A percentile compares a stretch with the other conserved stretches of the same genome.
Conservation (phyloP, 2,797 vertebrate species). For the Spinibarbus caldwelli region DNA sequence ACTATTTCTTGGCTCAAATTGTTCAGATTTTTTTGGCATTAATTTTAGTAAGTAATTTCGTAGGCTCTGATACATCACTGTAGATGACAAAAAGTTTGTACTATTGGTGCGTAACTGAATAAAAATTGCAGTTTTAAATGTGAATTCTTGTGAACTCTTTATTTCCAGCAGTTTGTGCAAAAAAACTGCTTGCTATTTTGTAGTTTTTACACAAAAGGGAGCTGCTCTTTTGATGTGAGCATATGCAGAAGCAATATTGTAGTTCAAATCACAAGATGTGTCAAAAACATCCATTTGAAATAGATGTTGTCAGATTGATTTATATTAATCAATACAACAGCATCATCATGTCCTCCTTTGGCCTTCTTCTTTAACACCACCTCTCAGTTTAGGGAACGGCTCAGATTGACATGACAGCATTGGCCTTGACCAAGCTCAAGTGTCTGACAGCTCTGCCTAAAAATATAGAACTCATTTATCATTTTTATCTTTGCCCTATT, state of each 20-base stretch:
- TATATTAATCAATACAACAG: slow-evolving; percentile 25
- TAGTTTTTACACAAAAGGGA: not conserved
- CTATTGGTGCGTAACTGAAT: not conserved
- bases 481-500: slow-evolving; percentile 66
- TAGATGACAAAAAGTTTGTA: not conserved
- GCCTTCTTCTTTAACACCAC: not conserved
- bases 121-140: not conserved
- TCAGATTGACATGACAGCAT: slow-evolving; percentile 54
- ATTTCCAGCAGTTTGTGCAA: not conserved
- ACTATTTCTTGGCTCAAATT: slow-evolving; percentile 54
- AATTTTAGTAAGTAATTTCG: not conserved
- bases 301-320: slow-evolving; percentile 43
- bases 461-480: slow-evolving; percentile 75
- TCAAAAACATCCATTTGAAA: slow-evolving; percentile 1
- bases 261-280: not conserved
- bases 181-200: not conserved
- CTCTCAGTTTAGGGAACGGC: slow-evolving; percentile 27
- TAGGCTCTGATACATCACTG: not conserved
- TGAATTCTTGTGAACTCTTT: not conserved
- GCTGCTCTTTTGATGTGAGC: not conserved
- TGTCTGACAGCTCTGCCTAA: slow-evolving; percentile 74
- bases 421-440: slow-evolving; percentile 66
- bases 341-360: not conserved
- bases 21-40: slow-evolving; percentile 57
- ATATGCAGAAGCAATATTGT: not conserved